A percentile compares a stretch with the other conserved stretches of the same genome.
Conservation (phyloP, 2,797 vertebrate species). For the Triplophysa bombifrons region DNA sequence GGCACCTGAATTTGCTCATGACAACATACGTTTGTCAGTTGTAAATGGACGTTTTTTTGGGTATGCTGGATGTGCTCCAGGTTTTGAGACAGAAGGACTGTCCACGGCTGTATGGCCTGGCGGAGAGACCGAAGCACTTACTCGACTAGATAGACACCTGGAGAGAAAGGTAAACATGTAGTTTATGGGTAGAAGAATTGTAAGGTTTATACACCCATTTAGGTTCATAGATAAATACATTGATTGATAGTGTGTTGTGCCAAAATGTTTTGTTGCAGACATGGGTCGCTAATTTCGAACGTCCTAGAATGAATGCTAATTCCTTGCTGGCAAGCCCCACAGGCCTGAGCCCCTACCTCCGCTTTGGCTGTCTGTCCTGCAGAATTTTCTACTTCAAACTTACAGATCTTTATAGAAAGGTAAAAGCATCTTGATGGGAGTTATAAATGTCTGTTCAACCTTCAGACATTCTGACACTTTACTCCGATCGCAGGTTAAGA, state of each 20-base stretch:
- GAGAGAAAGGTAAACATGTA: slow-evolving; percentile 85
- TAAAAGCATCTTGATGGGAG: slow-evolving; percentile 56
- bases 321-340: slow-evolving; percentile 92
- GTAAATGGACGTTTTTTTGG: neutral
- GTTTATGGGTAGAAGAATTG: neutral
- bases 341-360: slow-evolving; percentile 92
- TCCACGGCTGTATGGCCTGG: slow-evolving; percentile 91
- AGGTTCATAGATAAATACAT: too few relatives aligned
- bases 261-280: slow-evolving; percentile 73
- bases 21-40: neutral
- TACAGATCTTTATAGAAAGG: slow-evolving; percentile 94
- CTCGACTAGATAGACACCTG: slow-evolving; percentile 89
- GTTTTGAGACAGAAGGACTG: slow-evolving; percentile 92
- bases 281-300: slow-evolving; percentile 95
- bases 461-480: neutral
- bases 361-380: slow-evolving; percentile 94
- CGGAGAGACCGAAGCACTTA: slow-evolving; percentile 93
- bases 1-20: slow-evolving; percentile 16
- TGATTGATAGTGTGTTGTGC: neutral
- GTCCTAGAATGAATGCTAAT: slow-evolving; percentile 92
- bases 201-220: too few relatives aligned
- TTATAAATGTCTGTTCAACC: neutral
- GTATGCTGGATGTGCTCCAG: slow-evolving; percentile 64
- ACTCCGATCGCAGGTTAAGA: slow-evolving; percentile 82
- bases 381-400: slow-evolving; percentile 94